Percentiles rank a stretch among this genome's conserved stretches.
Conservation (phyloP, 2,797 vertebrate genomes). For the Hybognathus amarus region DNA sequence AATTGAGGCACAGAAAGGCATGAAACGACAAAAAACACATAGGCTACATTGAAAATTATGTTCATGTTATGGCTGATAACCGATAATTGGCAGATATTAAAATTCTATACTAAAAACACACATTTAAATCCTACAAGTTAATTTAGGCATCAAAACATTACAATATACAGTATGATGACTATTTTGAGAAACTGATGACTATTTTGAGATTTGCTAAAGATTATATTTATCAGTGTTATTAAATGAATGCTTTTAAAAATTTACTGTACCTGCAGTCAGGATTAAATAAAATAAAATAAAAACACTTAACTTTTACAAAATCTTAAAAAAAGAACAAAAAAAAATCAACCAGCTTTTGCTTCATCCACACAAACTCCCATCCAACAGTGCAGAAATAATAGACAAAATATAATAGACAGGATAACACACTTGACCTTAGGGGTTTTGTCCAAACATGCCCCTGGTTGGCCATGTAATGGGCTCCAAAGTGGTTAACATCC, state of each 20-base stretch:
- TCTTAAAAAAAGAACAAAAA: neutral
- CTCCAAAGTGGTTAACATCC: slow-evolving; percentile 39
- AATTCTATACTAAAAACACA: neutral
- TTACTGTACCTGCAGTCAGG: neutral
- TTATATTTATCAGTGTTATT: neutral
- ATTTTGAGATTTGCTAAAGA: neutral
- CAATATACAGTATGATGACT: neutral
- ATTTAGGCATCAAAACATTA: neutral
- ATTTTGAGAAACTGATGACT: neutral
- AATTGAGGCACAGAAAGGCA: slow-evolving; percentile 25
- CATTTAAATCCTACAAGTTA: no score
- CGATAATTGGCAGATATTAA: neutral
- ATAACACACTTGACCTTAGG: slow-evolving; percentile 32
- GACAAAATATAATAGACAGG: slow-evolving; percentile 3
- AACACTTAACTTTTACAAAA: no score
- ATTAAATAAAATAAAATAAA: neutral
- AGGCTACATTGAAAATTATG: neutral
- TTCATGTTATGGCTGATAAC: neutral
- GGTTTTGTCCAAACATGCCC: slow-evolving; percentile 23
- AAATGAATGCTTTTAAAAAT: neutral
- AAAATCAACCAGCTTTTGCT: neutral
- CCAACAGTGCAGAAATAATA: slow-evolving; percentile 16
- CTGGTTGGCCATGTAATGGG: slow-evolving; percentile 40
- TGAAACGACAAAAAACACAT: no score
- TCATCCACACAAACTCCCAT: neutral